A percentile compares a stretch with the other conserved stretches of the same genome.
Conservation (phyloP, 2,113 vertebrate species). For the Anas platyrhynchos region DNA sequence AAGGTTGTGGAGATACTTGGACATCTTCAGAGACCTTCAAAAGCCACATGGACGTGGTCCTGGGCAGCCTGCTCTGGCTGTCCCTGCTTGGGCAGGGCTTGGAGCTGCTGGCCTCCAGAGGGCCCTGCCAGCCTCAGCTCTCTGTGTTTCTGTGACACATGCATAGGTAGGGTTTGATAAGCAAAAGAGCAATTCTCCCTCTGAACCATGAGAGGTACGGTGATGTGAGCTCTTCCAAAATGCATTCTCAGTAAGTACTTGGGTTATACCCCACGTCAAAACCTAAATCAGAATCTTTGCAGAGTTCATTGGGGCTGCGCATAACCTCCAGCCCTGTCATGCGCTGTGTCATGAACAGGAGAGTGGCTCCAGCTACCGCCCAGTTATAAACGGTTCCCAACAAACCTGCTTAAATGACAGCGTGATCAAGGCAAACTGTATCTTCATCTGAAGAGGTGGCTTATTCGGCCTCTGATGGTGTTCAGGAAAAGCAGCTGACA, state of each 20-base stretch:
- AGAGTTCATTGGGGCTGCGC: background rate
- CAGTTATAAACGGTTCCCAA: background rate
- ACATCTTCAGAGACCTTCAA: background rate
- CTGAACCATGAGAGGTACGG: background rate
- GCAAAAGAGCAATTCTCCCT: background rate
- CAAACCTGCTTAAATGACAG: background rate
- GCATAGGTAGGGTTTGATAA: background rate
- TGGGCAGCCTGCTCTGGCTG: background rate
- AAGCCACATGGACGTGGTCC: background rate
- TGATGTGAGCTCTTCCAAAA: background rate
- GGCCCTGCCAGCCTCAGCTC: background rate
- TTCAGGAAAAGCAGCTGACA: background rate
- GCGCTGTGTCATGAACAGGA: background rate
- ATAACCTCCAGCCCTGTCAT: background rate
- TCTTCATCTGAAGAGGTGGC: background rate
- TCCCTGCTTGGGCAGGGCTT: background rate
- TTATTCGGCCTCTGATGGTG: background rate
- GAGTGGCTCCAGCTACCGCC: background rate
- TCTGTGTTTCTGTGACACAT: background rate
- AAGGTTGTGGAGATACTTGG: background rate
- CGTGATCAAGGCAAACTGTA: background rate
- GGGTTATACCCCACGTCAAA: background rate
- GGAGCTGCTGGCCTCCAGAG: background rate
- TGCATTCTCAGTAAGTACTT: background rate
- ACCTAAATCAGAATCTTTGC: background rate